Percentiles rank a stretch among this genome's conserved stretches.
Evolutionary conservation across 2,113 vertebrate genomes (phyloP).

Genomic region (Nerophis lumbriciformis): DNA sequence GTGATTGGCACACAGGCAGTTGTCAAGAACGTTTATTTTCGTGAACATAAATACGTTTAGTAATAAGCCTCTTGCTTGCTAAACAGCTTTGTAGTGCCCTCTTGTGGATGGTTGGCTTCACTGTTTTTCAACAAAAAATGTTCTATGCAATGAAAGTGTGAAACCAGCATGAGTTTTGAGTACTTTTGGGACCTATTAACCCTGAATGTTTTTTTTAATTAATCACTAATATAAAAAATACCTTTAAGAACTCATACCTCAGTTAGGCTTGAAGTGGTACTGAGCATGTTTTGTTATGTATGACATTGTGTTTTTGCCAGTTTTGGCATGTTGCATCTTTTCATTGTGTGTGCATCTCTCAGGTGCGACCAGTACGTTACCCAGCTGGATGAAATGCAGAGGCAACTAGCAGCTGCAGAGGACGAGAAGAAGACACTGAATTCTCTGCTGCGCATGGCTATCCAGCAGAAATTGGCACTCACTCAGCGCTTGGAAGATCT

Average conservation of each 20-base stretch:
- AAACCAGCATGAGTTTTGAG: not conserved
- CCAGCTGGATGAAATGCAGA: conserved; percentile 79
- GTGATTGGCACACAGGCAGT: conserved; percentile 33
- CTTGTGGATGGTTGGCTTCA: conserved; percentile 37
- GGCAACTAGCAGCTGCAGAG: conserved; percentile 75
- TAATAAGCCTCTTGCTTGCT: not conserved
- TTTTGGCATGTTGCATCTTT: conserved; percentile 41
- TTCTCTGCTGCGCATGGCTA: conserved; percentile 78
- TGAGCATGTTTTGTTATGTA: conserved; percentile 15
- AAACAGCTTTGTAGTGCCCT: conserved; percentile 29
- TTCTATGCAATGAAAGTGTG: not conserved
- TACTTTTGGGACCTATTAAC: not conserved
- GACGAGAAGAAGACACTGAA: conserved; percentile 80
- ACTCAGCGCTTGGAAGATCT: conserved; percentile 76
- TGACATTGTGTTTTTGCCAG: conserved; percentile 15
- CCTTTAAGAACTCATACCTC: too few relatives aligned
- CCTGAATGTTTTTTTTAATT: too few relatives aligned
- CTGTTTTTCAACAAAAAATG: not conserved
- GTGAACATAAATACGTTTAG: not conserved
- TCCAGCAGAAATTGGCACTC: conserved; percentile 78
- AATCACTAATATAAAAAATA: too few relatives aligned
- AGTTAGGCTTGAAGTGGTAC: not conserved
- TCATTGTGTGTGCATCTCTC: conserved; percentile 31
- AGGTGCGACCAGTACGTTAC: conserved; percentile 80
- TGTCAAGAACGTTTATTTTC: conserved; percentile 13